phyloP scores from a whole-genome alignment of 2,888 invertebrate genomes.

The Hoplodrina ambigua region DNA sequence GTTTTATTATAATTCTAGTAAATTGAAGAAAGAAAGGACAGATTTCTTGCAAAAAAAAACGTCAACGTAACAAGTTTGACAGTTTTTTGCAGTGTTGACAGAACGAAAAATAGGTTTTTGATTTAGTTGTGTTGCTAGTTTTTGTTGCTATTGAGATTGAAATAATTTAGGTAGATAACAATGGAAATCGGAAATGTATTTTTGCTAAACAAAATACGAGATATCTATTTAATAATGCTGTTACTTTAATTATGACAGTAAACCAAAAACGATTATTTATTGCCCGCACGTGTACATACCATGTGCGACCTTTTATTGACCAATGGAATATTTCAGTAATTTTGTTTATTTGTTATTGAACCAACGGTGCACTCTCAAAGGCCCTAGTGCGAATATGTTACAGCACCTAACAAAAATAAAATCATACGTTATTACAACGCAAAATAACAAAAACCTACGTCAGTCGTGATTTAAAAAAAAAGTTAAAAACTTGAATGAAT shows the following conservation, averaged over 20 bases:
- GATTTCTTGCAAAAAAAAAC: slow-evolving; percentile 48
- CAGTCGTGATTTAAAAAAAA: slow-evolving; percentile 50
- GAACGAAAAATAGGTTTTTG: not conserved
- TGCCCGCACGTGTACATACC: slow-evolving; percentile 18
- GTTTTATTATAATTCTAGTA: slow-evolving; percentile 46
- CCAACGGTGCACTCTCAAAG: not conserved
- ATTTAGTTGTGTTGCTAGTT: slow-evolving; percentile 32
- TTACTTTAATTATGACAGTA: not conserved
- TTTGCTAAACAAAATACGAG: not conserved
- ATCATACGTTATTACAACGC: not conserved
- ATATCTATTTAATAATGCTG: not conserved
- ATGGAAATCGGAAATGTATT: not conserved
- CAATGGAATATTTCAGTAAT: slow-evolving; percentile 27
- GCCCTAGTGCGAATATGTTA: not conserved
- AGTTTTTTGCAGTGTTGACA: slow-evolving; percentile 33
- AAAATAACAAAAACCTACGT: slow-evolving; percentile 1
- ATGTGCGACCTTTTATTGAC: slow-evolving; percentile 24
- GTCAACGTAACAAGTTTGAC: slow-evolving; percentile 67
- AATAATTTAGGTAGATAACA: not conserved
- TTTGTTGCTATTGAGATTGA: not conserved
- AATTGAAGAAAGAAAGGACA: slow-evolving; percentile 59
- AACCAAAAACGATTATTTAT: not conserved
- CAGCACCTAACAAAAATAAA: slow-evolving; percentile 9
- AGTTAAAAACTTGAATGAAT: slow-evolving; percentile 71
- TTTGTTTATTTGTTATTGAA: not conserved